Conservation (phyloP, 2,888 invertebrate genomes). For the Dryomyza anilis region DNA sequence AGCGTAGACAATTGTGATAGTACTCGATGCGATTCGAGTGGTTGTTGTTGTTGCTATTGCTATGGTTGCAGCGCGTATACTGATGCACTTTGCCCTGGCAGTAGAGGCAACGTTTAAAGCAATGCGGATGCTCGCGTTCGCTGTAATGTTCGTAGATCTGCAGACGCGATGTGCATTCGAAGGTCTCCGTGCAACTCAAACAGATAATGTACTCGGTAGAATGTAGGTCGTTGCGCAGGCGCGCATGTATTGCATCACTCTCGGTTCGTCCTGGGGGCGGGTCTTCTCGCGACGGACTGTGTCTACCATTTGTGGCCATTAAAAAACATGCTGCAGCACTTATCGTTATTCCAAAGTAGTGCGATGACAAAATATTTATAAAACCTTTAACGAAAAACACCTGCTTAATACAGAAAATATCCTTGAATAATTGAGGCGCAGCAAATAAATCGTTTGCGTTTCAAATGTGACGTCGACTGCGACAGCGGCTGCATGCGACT, state of each 20-base stretch:
- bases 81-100: slow-evolving; percentile 52
- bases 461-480: slow-evolving; percentile 8
- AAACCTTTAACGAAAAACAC: background rate
- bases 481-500: background rate
- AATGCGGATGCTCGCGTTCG: slow-evolving; percentile 40
- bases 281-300: background rate
- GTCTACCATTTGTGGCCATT: slow-evolving; percentile 40
- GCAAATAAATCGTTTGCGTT: background rate
- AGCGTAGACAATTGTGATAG: slow-evolving; percentile 54
- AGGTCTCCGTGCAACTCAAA: slow-evolving; percentile 46
- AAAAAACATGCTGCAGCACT: slow-evolving; percentile 20
- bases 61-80: slow-evolving; percentile 42
- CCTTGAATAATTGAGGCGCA: background rate
- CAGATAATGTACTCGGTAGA: slow-evolving; percentile 45
- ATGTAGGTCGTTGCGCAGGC: slow-evolving; percentile 47
- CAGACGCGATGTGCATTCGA: slow-evolving; percentile 43
- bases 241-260: slow-evolving; percentile 54
- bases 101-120: slow-evolving; percentile 48
- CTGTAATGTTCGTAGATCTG: slow-evolving; percentile 53
- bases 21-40: slow-evolving; percentile 37
- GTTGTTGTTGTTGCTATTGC: slow-evolving; percentile 16
- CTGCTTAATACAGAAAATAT: background rate
- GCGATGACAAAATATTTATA: no score
- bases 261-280: slow-evolving; percentile 44
- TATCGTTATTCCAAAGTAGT: no score